A percentile compares a stretch with the other conserved stretches of the same genome.
Conservation (phyloP, 2,888 invertebrate genomes). For the Morpho helenor region DNA sequence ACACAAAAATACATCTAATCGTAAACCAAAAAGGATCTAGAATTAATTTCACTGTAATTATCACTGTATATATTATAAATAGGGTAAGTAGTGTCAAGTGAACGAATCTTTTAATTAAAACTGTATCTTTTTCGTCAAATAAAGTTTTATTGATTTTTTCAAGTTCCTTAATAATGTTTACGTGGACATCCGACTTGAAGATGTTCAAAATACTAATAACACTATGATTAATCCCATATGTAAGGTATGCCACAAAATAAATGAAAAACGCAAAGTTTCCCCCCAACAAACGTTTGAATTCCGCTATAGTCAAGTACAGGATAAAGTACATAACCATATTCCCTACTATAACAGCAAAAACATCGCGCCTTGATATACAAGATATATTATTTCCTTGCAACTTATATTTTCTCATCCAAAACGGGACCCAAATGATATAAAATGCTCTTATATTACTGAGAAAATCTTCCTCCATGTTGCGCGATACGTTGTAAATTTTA, state of each 20-base stretch:
- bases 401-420: slow-evolving; percentile 25
- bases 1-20: slow-evolving; percentile 18
- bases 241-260: slow-evolving; percentile 15
- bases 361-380: slow-evolving; percentile 9
- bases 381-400: slow-evolving; percentile 15
- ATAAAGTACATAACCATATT: slow-evolving; percentile 16
- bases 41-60: neutral
- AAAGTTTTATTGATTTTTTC: slow-evolving; percentile 18
- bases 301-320: slow-evolving; percentile 14
- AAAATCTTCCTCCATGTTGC: slow-evolving; percentile 2
- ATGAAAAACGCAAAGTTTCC: slow-evolving; percentile 3
- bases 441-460: slow-evolving; percentile 16
- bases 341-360: slow-evolving; percentile 4
- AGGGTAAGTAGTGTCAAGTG: neutral
- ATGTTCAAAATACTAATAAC: slow-evolving; percentile 17
- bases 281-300: slow-evolving; percentile 16
- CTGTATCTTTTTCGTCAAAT: slow-evolving; percentile 5
- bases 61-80: neutral
- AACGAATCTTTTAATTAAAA: slow-evolving; percentile 4
- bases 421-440: slow-evolving; percentile 19
- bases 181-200: slow-evolving; percentile 13
- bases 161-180: slow-evolving; percentile 18
- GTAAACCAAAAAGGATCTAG: slow-evolving; percentile 3
- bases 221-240: slow-evolving; percentile 21
- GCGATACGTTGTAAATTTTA: slow-evolving; percentile 5